Evolutionary conservation across 2,797 vertebrate genomes (phyloP).

Genomic region (Ataeniobius toweri): DNA sequence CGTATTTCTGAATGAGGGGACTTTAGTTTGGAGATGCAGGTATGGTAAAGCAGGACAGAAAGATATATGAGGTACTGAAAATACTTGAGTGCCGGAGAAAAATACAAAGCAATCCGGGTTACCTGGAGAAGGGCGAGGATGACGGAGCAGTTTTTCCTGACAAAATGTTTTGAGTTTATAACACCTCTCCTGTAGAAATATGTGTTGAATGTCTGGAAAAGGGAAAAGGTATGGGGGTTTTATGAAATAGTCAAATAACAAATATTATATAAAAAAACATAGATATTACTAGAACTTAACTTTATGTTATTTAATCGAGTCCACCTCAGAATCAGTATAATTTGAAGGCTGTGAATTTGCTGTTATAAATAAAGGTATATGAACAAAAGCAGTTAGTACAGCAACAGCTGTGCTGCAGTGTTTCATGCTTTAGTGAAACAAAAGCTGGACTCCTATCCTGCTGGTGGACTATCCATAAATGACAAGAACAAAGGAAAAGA

Average conservation of each 20-base stretch:
- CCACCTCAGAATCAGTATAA: not conserved
- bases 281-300: no score
- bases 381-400: not conserved
- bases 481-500: not conserved
- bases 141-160: slow-evolving; percentile 1
- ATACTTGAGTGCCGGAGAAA: slow-evolving; percentile 30
- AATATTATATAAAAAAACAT: not conserved
- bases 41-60: slow-evolving; percentile 23
- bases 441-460: not conserved
- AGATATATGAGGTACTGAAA: slow-evolving; percentile 21
- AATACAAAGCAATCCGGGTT: slow-evolving; percentile 10
- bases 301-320: not conserved
- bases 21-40: slow-evolving; percentile 57
- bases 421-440: not conserved
- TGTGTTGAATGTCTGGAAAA: not conserved
- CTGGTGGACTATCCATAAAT: not conserved
- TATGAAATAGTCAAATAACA: not conserved
- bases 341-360: not conserved
- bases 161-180: not conserved
- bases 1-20: slow-evolving; percentile 55
- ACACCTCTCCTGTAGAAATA: not conserved
- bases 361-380: not conserved
- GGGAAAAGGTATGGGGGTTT: not conserved
- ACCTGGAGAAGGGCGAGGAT: not conserved
- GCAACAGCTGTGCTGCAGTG: not conserved